These are phyloP conservation scores for Coreoperca whiteheadi DNA, from an alignment of 2,113 vertebrate species.

Conservation along the genomic window DNA sequence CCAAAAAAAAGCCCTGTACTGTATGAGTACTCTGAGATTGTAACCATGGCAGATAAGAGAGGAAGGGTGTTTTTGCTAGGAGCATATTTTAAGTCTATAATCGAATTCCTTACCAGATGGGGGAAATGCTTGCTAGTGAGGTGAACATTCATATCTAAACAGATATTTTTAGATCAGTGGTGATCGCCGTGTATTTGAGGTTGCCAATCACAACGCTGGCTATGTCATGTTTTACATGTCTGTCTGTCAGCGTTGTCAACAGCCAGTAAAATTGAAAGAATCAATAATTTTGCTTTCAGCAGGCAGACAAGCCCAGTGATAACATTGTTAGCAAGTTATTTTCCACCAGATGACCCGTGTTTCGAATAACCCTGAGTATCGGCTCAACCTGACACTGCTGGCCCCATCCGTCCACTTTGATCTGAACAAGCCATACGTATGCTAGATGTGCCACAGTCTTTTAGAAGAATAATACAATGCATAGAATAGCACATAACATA, in stretches of 20 bases:
- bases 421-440: conserved; percentile 68
- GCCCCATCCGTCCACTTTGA: conserved; percentile 60
- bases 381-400: conserved; percentile 68
- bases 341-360: neutral
- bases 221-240: conserved; percentile 13
- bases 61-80: conserved; percentile 1
- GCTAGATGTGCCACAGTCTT: conserved; percentile 52
- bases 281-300: conserved; percentile 7
- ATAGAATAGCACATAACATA: conserved; percentile 37
- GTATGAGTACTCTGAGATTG: conserved; percentile 10
- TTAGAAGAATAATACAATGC: conserved; percentile 9
- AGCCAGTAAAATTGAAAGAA: conserved; percentile 16
- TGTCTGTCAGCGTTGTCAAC: conserved; percentile 21
- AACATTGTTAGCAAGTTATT: conserved; percentile 26
- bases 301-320: conserved; percentile 6
- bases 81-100: neutral
- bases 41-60: neutral
- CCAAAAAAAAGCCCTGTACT: neutral
- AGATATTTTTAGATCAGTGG: conserved; percentile 34
- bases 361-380: conserved; percentile 33
- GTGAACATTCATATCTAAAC: neutral
- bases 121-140: neutral
- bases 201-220: neutral
- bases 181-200: conserved; percentile 9
- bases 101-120: neutral